Conservation (phyloP, 2,113 vertebrate species). For the Notothenia rossii region DNA sequence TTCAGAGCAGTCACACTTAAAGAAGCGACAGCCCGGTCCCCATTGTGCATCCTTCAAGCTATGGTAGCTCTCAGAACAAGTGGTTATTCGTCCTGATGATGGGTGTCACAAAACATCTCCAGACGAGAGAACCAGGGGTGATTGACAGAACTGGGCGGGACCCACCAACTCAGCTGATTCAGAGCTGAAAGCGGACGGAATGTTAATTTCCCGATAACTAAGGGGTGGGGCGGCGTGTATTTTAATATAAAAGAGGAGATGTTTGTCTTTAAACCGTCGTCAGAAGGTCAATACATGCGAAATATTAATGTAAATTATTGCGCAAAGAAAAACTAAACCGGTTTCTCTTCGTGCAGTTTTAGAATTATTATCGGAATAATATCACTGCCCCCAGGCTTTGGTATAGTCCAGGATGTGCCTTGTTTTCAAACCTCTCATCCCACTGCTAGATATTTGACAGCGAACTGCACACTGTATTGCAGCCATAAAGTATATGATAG, state of each 20-base stretch:
- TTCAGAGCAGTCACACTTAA: constrained; percentile 8
- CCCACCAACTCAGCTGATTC: constrained; percentile 79
- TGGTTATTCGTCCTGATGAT: neutral
- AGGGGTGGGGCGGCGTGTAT: constrained; percentile 6
- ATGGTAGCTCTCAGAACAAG: neutral
- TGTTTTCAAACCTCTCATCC: constrained; percentile 81
- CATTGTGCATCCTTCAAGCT: neutral
- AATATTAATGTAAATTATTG: fast-evolving
- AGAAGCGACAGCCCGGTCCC: neutral
- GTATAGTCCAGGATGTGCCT: constrained; percentile 82
- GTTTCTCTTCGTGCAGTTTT: neutral
- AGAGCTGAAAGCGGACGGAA: constrained; percentile 12
- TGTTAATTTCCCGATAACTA: constrained; percentile 53
- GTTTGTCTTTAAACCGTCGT: constrained; percentile 33
- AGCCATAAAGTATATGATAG: neutral
- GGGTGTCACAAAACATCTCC: neutral
- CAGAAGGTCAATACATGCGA: neutral
- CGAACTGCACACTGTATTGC: neutral
- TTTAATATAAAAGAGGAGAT: neutral
- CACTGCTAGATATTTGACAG: constrained; percentile 57
- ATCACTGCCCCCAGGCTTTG: constrained; percentile 36
- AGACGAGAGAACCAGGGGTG: neutral
- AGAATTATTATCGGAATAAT: neutral
- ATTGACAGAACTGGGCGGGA: constrained; percentile 48
- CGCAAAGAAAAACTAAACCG: constrained; percentile 7